phyloP scores from a whole-genome alignment of 2,888 invertebrate species.

The Macrophya annulata region DNA sequence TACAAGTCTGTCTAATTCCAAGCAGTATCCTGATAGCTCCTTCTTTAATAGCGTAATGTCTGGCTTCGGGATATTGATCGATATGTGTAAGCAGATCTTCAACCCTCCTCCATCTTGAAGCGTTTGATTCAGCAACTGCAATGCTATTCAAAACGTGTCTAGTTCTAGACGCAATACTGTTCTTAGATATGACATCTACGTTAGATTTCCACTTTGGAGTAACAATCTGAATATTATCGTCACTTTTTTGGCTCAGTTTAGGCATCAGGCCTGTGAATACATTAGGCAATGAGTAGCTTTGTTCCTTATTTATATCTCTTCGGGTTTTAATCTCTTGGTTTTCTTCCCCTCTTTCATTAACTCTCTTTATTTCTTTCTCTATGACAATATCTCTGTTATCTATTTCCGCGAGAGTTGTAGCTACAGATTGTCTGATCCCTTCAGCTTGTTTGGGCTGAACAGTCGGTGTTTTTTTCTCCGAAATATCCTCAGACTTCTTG shows the following conservation, averaged over 20 bases:
- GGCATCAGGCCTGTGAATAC: constrained; percentile 78
- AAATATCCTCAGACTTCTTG: constrained; percentile 55
- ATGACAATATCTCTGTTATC: not conserved
- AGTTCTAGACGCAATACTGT: constrained; percentile 85
- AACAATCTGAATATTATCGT: constrained; percentile 69
- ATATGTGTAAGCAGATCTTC: constrained; percentile 88
- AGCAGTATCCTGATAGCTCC: constrained; percentile 86
- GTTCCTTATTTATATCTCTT: constrained; percentile 62
- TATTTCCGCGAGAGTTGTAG: not conserved
- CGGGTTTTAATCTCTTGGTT: not conserved
- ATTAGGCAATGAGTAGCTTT: constrained; percentile 76
- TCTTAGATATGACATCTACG: constrained; percentile 77
- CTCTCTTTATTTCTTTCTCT: not conserved
- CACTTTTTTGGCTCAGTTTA: constrained; percentile 71
- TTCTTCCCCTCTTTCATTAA: constrained; percentile 55
- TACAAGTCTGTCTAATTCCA: constrained; percentile 80
- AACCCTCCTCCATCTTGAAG: constrained; percentile 83
- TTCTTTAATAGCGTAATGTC: constrained; percentile 88
- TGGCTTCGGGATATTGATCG: constrained; percentile 88
- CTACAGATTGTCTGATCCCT: constrained; percentile 51
- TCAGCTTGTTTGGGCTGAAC: constrained; percentile 41
- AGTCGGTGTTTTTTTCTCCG: constrained; percentile 26
- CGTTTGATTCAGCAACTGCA: constrained; percentile 81
- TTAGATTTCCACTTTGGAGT: constrained; percentile 81
- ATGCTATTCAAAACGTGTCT: constrained; percentile 86